Conservation (phyloP, 2,888 invertebrate genomes). For the Agrilus mali region DNA sequence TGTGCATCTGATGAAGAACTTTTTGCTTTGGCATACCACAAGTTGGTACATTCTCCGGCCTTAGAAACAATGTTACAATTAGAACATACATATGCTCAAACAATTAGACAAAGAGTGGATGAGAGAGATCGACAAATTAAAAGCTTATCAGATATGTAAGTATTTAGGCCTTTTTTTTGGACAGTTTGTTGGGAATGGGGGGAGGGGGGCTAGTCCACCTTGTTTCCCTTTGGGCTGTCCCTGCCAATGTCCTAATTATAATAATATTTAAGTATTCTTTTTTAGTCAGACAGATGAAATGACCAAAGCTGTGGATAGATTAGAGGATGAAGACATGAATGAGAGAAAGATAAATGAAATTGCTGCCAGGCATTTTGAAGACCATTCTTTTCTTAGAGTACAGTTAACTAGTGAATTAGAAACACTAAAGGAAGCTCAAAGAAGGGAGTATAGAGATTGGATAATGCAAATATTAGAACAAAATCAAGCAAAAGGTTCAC, state of each 20-base stretch:
- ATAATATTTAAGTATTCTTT: constrained; percentile 7
- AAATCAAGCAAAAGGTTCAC: constrained; percentile 44
- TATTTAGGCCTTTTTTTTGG: background rate
- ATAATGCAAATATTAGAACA: constrained; percentile 69
- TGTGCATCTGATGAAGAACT: constrained; percentile 76
- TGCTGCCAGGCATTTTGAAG: constrained; percentile 69
- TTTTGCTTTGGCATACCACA: constrained; percentile 76
- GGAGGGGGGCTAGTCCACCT: no score
- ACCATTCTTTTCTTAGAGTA: constrained; percentile 71
- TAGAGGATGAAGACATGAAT: constrained; percentile 65
- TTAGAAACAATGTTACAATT: constrained; percentile 78
- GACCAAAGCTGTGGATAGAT: constrained; percentile 68
- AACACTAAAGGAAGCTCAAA: constrained; percentile 72
- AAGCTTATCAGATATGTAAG: constrained; percentile 50
- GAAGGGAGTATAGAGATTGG: constrained; percentile 80
- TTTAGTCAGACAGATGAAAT: constrained; percentile 76
- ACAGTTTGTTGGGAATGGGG: no score
- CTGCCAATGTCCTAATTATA: no score
- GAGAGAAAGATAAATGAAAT: constrained; percentile 78
- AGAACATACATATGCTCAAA: constrained; percentile 76
- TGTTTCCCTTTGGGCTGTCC: no score
- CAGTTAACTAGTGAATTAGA: constrained; percentile 79
- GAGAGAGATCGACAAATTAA: constrained; percentile 62
- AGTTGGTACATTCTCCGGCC: constrained; percentile 50
- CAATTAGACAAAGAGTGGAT: constrained; percentile 58